These are phyloP conservation scores for Podarcis raffonei DNA, from an alignment of 2,113 vertebrate genomes.

Conservation along the genomic window DNA sequence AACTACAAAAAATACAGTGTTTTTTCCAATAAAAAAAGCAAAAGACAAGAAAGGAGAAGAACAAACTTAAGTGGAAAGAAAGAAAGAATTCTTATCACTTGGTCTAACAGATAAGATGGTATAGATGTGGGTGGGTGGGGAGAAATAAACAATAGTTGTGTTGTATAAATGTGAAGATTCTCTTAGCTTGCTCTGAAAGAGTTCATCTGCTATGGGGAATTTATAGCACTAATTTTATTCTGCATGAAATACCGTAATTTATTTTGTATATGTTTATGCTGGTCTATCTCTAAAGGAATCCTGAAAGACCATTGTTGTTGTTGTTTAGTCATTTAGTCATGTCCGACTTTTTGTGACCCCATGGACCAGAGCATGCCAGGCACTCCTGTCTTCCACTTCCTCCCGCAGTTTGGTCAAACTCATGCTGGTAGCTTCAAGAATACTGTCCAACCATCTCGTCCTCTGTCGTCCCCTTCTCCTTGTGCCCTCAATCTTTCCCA, in stretches of 20 bases:
- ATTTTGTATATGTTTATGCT: not conserved
- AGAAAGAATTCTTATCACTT: not conserved
- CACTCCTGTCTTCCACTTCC: no score
- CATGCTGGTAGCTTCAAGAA: no score
- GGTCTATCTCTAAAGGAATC: not conserved
- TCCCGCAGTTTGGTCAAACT: no score
- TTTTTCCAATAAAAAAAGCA: not conserved
- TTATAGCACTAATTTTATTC: not conserved
- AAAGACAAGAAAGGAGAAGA: not conserved
- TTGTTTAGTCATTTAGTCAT: no score
- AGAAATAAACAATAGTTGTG: not conserved
- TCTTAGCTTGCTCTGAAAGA: not conserved
- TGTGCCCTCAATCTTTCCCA: no score
- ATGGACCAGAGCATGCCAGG: no score
- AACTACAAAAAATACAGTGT: not conserved
- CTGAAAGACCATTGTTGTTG: not conserved
- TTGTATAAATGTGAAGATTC: not conserved
- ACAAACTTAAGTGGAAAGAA: not conserved
- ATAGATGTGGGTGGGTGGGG: not conserved
- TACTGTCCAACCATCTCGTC: no score
- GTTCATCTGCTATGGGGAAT: not conserved
- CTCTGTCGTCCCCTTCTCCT: no score
- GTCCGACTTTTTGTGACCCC: no score
- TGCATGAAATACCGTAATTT: not conserved
- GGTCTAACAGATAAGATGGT: not conserved